These are phyloP conservation scores for Marmota monax DNA, from an alignment of 2,113 vertebrate species.

Conservation along the genomic window DNA sequence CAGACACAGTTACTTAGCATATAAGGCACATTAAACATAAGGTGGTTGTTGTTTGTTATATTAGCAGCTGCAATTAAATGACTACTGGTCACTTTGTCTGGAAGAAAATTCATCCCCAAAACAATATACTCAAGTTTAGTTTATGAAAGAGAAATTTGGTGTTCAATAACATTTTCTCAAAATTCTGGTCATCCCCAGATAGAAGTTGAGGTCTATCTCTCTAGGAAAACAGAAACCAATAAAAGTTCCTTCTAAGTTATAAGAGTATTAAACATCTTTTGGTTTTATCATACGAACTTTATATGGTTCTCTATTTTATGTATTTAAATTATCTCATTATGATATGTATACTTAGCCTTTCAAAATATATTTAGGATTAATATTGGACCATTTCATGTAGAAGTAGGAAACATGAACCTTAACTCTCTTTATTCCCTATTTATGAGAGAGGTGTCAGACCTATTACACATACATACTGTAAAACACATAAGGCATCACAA, in stretches of 20 bases:
- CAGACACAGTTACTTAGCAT: not conserved
- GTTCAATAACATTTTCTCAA: not conserved
- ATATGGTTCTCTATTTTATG: not conserved
- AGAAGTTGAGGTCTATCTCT: not conserved
- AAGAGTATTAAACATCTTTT: not conserved
- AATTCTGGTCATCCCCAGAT: not conserved
- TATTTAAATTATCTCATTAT: not conserved
- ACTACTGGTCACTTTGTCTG: not conserved
- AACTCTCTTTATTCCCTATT: not conserved
- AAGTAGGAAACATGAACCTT: not conserved
- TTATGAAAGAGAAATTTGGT: not conserved
- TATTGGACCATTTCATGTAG: not conserved
- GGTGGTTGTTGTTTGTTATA: not conserved
- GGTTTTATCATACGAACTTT: not conserved
- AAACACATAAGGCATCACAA: not conserved
- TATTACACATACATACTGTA: not conserved
- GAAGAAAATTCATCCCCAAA: not conserved
- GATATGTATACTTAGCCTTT: not conserved
- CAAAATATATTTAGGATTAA: not conserved
- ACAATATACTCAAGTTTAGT: not conserved
- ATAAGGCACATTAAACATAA: not conserved
- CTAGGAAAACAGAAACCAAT: not conserved
- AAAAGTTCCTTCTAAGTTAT: not conserved
- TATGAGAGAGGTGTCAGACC: not conserved
- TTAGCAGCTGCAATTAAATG: not conserved